A percentile compares a stretch with the other conserved stretches of the same genome.
Conservation (phyloP, 2,797 vertebrate species). For the Microctenopoma stevenorrisi region DNA sequence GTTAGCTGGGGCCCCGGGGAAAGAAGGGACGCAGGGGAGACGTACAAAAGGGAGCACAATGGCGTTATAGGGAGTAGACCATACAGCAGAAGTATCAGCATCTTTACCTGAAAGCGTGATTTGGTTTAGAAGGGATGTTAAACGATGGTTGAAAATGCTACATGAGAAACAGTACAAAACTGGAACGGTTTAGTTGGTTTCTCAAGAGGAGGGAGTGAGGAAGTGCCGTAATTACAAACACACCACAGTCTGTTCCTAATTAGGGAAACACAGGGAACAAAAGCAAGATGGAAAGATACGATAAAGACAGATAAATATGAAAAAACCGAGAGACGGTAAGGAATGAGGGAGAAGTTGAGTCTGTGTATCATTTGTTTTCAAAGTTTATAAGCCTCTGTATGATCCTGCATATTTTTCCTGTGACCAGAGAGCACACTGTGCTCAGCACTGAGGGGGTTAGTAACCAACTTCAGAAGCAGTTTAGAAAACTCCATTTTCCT, state of each 20-base stretch:
- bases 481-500: slow-evolving; percentile 48
- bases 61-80: slow-evolving; percentile 5
- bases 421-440: slow-evolving; percentile 5
- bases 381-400: slow-evolving; percentile 28
- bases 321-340: slow-evolving; percentile 7
- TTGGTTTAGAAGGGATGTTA: background rate
- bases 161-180: slow-evolving; percentile 33
- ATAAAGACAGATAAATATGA: slow-evolving; percentile 79
- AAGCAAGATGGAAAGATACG: slow-evolving; percentile 77
- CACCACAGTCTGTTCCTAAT: slow-evolving; percentile 80
- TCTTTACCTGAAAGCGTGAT: slow-evolving; percentile 1
- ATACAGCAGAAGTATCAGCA: slow-evolving; percentile 20
- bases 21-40: slow-evolving; percentile 57
- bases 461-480: slow-evolving; percentile 42
- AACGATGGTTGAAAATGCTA: slow-evolving; percentile 17
- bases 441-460: slow-evolving; percentile 11
- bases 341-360: slow-evolving; percentile 31
- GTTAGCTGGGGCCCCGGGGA: slow-evolving; percentile 63
- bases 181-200: slow-evolving; percentile 60
- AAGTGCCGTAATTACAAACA: slow-evolving; percentile 83
- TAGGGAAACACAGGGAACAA: slow-evolving; percentile 73
- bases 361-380: slow-evolving; percentile 56
- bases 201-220: slow-evolving; percentile 70
- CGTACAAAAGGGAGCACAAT: background rate
- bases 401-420: slow-evolving; percentile 15